Percentiles rank a stretch among this genome's conserved stretches.
Conservation (phyloP, 2,797 vertebrate genomes). For the Bryconaethiops microstoma region DNA sequence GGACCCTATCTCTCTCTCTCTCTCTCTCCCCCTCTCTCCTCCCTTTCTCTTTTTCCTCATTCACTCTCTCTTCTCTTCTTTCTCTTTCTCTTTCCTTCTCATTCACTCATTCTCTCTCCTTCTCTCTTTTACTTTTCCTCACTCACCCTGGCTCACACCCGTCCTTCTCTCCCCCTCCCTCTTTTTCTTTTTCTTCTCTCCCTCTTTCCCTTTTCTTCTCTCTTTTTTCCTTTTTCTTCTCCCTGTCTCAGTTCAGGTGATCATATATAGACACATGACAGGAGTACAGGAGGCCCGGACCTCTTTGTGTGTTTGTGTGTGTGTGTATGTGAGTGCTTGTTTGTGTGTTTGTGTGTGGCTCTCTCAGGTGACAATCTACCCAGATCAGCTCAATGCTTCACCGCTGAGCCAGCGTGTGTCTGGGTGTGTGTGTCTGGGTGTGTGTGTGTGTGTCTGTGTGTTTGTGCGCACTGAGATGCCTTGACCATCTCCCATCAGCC, state of each 20-base stretch:
- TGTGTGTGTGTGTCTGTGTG: too few relatives aligned
- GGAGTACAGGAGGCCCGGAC: neutral
- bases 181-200: neutral
- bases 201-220: neutral
- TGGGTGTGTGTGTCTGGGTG: neutral
- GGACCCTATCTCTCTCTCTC: neutral
- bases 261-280: conserved; percentile 41
- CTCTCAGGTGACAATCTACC: conserved; percentile 37
- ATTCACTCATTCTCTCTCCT: too few relatives aligned
- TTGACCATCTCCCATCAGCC: conserved; percentile 42
- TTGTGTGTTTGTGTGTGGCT: neutral
- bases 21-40: neutral
- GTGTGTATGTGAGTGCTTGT: neutral
- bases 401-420: conserved; percentile 39
- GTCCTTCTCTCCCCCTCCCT: neutral
- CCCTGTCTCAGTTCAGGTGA: neutral
- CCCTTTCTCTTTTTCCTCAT: neutral
- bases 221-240: neutral
- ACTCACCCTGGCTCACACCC: neutral
- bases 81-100: too few relatives aligned
- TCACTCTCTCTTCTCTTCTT: too few relatives aligned
- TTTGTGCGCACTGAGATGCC: conserved; percentile 4
- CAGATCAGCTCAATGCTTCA: conserved; percentile 39
- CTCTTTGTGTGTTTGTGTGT: neutral
- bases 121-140: neutral